Evolutionary conservation across 2,888 invertebrate genomes (phyloP).

Genomic region (Coelopa pilipes): DNA sequence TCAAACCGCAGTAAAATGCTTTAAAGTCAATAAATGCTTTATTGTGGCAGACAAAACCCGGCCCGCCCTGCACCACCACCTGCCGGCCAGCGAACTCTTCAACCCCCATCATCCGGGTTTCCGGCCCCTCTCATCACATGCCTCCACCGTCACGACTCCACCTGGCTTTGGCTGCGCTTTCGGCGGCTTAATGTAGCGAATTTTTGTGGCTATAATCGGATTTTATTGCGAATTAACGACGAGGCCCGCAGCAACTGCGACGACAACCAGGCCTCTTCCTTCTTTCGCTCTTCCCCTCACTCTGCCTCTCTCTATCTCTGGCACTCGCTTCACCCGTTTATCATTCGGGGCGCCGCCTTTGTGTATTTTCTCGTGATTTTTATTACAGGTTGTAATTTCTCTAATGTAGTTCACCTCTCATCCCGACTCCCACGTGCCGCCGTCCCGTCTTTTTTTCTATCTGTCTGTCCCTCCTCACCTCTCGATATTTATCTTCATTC

Average conservation of each 20-base stretch:
- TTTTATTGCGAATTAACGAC: constrained; percentile 61
- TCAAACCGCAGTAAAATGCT: constrained; percentile 7
- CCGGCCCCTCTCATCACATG: background rate
- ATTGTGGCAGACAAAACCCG: background rate
- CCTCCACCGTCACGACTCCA: too few relatives aligned
- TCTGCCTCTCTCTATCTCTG: constrained; percentile 22
- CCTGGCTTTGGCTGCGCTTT: background rate
- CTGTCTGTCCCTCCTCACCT: background rate
- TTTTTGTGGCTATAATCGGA: constrained; percentile 64
- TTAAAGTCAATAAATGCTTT: constrained; percentile 27
- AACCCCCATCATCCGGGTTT: background rate
- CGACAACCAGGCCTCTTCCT: background rate
- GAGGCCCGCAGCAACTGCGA: constrained; percentile 43
- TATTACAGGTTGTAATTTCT: constrained; percentile 48
- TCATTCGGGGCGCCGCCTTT: too few relatives aligned
- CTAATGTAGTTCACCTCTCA: background rate
- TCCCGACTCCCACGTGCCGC: background rate
- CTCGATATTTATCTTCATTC: constrained; percentile 8
- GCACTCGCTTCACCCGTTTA: too few relatives aligned
- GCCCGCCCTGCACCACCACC: background rate
- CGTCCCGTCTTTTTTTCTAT: background rate
- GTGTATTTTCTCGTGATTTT: constrained; percentile 46
- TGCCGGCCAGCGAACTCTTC: background rate
- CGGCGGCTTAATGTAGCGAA: constrained; percentile 46
- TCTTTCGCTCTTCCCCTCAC: background rate